Conservation (phyloP, 2,888 invertebrate genomes). For the Drosophila nigritarsus region DNA sequence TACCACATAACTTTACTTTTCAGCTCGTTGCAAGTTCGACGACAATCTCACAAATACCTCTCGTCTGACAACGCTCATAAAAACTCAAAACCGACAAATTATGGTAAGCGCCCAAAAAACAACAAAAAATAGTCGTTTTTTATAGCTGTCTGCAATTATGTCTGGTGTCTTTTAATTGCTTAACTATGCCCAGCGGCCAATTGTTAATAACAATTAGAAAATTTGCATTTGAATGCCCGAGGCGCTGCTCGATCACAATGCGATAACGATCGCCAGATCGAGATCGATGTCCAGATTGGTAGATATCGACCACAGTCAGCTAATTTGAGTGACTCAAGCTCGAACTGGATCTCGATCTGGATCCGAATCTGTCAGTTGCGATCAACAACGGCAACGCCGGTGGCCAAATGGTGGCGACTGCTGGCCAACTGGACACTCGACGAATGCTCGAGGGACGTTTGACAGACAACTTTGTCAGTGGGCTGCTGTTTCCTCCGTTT, state of each 20-base stretch:
- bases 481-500: not conserved
- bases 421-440: slow-evolving; percentile 7
- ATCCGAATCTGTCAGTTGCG: slow-evolving; percentile 35
- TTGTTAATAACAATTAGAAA: slow-evolving; percentile 77
- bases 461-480: slow-evolving; percentile 52
- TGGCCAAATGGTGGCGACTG: slow-evolving; percentile 45
- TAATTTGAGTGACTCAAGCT: slow-evolving; percentile 65
- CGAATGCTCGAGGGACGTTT: slow-evolving; percentile 35
- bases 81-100: slow-evolving; percentile 50
- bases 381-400: slow-evolving; percentile 43
- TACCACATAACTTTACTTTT: not conserved
- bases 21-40: not conserved
- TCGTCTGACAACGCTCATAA: not conserved
- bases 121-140: slow-evolving; percentile 4
- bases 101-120: slow-evolving; percentile 33
- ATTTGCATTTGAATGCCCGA: slow-evolving; percentile 59
- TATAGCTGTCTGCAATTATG: slow-evolving; percentile 43
- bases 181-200: slow-evolving; percentile 75
- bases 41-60: not conserved
- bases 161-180: slow-evolving; percentile 74
- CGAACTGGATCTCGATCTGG: slow-evolving; percentile 1
- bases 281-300: slow-evolving; percentile 31
- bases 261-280: slow-evolving; percentile 40
- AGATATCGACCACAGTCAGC: slow-evolving; percentile 44
- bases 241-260: slow-evolving; percentile 26